These are phyloP conservation scores for Ammospiza nelsoni DNA, from an alignment of 2,113 vertebrate species.

Conservation along the genomic window DNA sequence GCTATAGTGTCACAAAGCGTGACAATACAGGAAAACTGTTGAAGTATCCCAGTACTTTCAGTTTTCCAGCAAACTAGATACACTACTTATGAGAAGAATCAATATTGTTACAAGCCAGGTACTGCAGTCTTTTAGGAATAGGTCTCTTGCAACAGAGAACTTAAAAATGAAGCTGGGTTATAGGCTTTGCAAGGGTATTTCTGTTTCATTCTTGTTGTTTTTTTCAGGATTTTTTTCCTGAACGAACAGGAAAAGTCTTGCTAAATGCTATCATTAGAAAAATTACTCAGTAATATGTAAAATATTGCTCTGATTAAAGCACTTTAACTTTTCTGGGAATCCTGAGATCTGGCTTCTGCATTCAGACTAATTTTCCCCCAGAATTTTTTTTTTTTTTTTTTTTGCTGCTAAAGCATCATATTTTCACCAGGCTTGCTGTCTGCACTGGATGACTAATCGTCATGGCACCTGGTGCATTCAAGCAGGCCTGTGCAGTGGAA, in stretches of 20 bases:
- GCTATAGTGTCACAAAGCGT: neutral
- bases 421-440: constrained; percentile 83
- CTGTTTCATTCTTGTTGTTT: neutral
- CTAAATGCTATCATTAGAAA: constrained; percentile 14
- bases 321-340: constrained; percentile 50
- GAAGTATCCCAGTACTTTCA: constrained; percentile 21
- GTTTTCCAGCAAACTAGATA: constrained; percentile 60
- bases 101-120: constrained; percentile 51
- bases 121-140: constrained; percentile 63
- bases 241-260: neutral
- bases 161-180: constrained; percentile 4
- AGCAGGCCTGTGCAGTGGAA: constrained; percentile 86
- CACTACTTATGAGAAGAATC: constrained; percentile 70
- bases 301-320: constrained; percentile 7
- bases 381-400: constrained; percentile 26
- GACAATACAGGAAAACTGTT: constrained; percentile 31
- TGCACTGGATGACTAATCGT: constrained; percentile 86
- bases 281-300: neutral
- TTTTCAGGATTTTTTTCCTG: neutral
- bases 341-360: constrained; percentile 37
- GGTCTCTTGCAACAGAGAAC: constrained; percentile 19
- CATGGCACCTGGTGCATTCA: constrained; percentile 89
- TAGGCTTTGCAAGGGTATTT: neutral
- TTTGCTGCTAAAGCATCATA: constrained; percentile 71
- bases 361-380: constrained; percentile 68